Base-by-base conservation (phyloP, 1,140 invertebrate species). In the Papilio dardanus region DNA sequence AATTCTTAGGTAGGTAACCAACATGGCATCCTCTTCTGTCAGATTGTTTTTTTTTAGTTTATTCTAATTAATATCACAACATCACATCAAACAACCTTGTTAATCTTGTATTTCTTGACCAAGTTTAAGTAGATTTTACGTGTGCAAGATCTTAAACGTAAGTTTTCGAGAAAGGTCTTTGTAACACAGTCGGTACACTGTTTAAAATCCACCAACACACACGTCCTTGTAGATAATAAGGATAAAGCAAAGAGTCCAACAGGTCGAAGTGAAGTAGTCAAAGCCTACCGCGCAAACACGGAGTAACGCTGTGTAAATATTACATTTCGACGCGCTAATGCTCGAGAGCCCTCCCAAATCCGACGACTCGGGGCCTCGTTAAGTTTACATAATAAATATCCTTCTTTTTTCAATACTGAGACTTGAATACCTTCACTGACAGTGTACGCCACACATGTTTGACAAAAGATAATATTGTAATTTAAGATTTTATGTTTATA, bases 241-340 rank as follows among this genome's bases (percentile, higher is more conserved):
- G 31, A 74, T 79, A 79, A 78, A 75, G 77, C 68, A 80, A 75
- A 81, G 77, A 79, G 71, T 74, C 81, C 79, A 83, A 84, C 82
- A 85, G 80, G 83, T 83, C 84, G 71, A 46, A 81, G 78, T 73
- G 81, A 78, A 79, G 68, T 54, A 75, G 69, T 76, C 79, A 87
- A 83, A 83, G 81, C 81, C 77, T 82, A 75, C 76, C 83, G 73
- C 76, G 77, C 80, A 89, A 85, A 85, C 82, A 84, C 74, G 79
- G 80, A 82, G 82, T 83, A 82, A 84, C 77, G 77, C 71, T 82
- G 77, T 82, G 84, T 79, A 86, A 88, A 87, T 79, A 86, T 77
- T 69, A 79, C 81, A 77, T 80, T 83, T 79, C 81, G 81, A 83
- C 78, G 76, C 82, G 84, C 77, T 87, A 89, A 88, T 88, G 81